Percentiles rank a stretch among this genome's conserved stretches.
Conservation (phyloP, 1,140 invertebrate genomes). For the Ceratoteleas bidentatus region DNA sequence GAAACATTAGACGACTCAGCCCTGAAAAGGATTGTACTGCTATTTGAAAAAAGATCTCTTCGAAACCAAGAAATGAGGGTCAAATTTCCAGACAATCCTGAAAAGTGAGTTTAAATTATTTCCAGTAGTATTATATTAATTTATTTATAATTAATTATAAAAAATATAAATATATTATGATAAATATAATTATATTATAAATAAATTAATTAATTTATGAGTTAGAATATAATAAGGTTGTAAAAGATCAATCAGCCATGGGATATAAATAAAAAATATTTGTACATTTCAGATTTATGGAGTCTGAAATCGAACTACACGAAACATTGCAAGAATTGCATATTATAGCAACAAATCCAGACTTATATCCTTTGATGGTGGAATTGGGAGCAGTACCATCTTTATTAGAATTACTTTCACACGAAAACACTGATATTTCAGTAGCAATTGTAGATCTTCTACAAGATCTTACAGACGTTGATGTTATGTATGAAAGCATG, state of each 20-base stretch:
- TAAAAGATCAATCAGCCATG: no score
- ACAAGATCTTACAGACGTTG: constrained; percentile 97
- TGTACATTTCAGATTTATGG: constrained; percentile 92
- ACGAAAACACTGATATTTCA: constrained; percentile 98
- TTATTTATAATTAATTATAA: not conserved
- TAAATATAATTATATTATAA: no score
- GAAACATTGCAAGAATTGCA: constrained; percentile 96
- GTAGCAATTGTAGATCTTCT: constrained; percentile 91
- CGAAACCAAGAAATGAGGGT: constrained; percentile 99
- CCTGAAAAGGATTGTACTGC: constrained; percentile 93
- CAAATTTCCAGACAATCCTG: constrained; percentile 98
- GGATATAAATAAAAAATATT: not conserved
- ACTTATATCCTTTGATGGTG: constrained; percentile 95
- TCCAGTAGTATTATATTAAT: no score
- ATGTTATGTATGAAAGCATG: constrained; percentile 95
- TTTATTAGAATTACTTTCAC: constrained; percentile 94
- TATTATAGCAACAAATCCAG: constrained; percentile 96
- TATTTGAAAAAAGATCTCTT: constrained; percentile 96
- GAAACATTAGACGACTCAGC: constrained; percentile 92
- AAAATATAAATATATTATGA: no score
- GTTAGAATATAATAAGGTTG: no score
- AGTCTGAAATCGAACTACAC: constrained; percentile 98
- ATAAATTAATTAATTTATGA: no score
- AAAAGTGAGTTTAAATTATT: constrained; percentile 85
- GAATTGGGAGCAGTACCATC: constrained; percentile 94